Base-by-base conservation (phyloP, 2,888 invertebrate species). In the Napeogenes inachia region DNA sequence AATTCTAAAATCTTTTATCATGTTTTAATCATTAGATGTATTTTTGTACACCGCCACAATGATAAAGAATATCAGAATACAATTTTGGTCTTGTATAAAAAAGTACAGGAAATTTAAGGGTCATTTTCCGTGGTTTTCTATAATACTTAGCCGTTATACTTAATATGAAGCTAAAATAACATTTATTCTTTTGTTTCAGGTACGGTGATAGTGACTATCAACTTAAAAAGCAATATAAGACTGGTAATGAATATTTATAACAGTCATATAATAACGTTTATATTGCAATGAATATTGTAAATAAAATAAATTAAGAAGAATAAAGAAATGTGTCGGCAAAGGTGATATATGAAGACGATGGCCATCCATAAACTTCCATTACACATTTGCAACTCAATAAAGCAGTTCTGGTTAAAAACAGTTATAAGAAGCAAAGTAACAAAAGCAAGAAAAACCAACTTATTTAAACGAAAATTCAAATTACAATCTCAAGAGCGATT, bases 301-400 rank as follows among this genome's bases (percentile, higher is more conserved):
- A 53, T 33, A 35, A 62, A 64, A 69, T 33, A 62, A 56, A 50
- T 50, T 30, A 67, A 60, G 71, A 70, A 69, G 66, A 74, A 78
- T 81, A 81, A 75, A 84, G 86, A 80, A 78, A 89, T 89, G 89
- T 84, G 78, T 83, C 73, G 78, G 73, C 80, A 81, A 74, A 89
- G 89, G 87, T 90, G 89, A 90, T 88, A 85, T 84, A 78, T 74
- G 76, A 81, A 77, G 79, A 89, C 85, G 80, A 90, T 90, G 90
- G 90, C 89, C 72, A 76, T 80, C 78, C 78, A 84, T 66, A 82
- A 82, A 84, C 78, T 89, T 81, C 84, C 89, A 77, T 78, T 89
- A 79, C 88, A 89, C 73, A 82, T 89, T 74, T 88, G 87, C 79
- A 90, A 90, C 77, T 89, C 89, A 71, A 88, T 90, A 78, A 89